Evolutionary conservation across 2,888 invertebrate species (phyloP), one percentile per base, ranked within the genome.

Genomic region (Epinotia brunnichana): DNA sequence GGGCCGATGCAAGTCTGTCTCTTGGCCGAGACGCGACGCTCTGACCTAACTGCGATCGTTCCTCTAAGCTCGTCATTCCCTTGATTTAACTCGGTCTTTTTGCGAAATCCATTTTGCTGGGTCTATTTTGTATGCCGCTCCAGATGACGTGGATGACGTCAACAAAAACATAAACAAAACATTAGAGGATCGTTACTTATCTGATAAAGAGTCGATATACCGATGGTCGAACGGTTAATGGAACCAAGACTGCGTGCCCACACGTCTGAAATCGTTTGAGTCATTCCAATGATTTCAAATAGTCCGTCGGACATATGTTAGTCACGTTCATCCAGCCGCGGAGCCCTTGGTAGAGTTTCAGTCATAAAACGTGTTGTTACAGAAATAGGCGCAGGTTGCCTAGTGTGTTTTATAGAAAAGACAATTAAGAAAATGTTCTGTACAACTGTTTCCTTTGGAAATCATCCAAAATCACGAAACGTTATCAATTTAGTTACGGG

Each of bases 401-500:
- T 81, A 84, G 85, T 84, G 86, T 85, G 82, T 87, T 82, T 83
- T 84, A 85, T 79, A 86, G 86, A 87, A 88, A 89, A 89, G 85
- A 88, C 86, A 89, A 90, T 90, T 87, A 88, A 85, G 84, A 89
- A 91, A 91, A 90, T 82, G 84, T 82, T 81, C 80, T 78, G 82
- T 87, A 87, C 85, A 85, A 87, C 84, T 87, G 87, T 89, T 88
- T 87, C 85, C 80, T 84, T 92, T 92, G 92, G 92, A 92, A 80
- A 83, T 82, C 87, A 81, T 92, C 92, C 92, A 92, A 91, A 87
- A 82, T 82, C 81, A 83, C 83, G 85, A 82, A 66, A 83, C 83
- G 79, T 86, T 88, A 87, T 86, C 87, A 88, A 84, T 82, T 86
- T 90, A 86, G 87, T 87, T 86, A 83, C 82, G 84, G 87, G 87